Evolutionary conservation across 2,888 invertebrate species (phyloP).

Genomic region (Drosophila mettleri): DNA sequence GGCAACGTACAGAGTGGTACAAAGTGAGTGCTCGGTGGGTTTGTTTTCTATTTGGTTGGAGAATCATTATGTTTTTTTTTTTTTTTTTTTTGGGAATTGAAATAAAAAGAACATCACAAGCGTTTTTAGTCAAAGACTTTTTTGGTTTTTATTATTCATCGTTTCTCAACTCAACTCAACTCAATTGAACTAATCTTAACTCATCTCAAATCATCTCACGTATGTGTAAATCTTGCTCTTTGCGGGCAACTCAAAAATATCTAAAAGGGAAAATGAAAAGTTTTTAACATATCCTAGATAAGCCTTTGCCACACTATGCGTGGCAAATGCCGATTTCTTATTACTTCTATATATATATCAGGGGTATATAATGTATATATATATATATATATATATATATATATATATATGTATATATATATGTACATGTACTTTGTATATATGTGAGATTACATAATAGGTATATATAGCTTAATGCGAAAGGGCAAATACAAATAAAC

Average conservation of each 20-base stretch:
- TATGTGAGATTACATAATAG: conserved; percentile 41
- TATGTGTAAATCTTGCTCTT: conserved; percentile 18
- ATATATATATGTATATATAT: conserved; percentile 19
- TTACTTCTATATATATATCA: neutral
- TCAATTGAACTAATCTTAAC: conserved; percentile 41
- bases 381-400: conserved; percentile 25
- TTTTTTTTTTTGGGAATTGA: conserved; percentile 42
- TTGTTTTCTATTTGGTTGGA: conserved; percentile 57
- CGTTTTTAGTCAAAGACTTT: conserved; percentile 86
- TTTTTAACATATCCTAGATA: conserved; percentile 45
- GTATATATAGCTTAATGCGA: conserved; percentile 52
- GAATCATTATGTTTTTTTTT: conserved; percentile 22
- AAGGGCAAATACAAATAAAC: conserved; percentile 34
- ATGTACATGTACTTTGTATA: conserved; percentile 32
- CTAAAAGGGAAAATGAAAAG: conserved; percentile 39
- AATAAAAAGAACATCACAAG: conserved; percentile 83
- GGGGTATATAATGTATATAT: conserved; percentile 21
- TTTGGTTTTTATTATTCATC: conserved; percentile 73
- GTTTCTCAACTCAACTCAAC: conserved; percentile 63
- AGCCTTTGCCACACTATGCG: conserved; percentile 17
- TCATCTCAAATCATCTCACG: conserved; percentile 24
- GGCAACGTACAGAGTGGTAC: conserved; percentile 67
- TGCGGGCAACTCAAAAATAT: conserved; percentile 49
- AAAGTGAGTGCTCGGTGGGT: conserved; percentile 63
- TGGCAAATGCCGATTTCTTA: conserved; percentile 1